Evolutionary conservation across 2,113 vertebrate species (phyloP).

Genomic region (Protomyctophum bolini): DNA sequence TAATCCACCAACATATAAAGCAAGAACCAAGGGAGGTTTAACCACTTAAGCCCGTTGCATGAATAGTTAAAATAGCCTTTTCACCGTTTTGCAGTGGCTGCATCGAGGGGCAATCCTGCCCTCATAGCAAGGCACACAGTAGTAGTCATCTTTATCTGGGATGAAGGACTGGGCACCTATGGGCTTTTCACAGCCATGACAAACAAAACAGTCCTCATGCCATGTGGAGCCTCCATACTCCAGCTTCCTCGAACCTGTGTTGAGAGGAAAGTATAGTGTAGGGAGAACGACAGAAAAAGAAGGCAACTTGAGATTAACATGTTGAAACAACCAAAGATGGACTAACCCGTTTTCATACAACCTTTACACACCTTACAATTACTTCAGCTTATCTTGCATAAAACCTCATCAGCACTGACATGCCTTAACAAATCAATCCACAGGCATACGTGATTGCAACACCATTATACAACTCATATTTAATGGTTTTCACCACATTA

Average conservation of each 20-base stretch:
- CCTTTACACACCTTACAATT: not conserved
- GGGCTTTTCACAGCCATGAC: constrained; percentile 90
- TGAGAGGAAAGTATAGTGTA: not conserved
- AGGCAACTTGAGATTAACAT: not conserved
- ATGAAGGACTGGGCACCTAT: constrained; percentile 91
- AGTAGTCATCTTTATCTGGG: constrained; percentile 88
- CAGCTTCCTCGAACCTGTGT: constrained; percentile 88
- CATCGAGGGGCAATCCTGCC: constrained; percentile 91
- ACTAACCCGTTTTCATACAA: constrained; percentile 22
- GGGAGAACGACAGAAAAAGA: not conserved
- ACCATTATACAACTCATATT: not conserved
- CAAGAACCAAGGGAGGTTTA: too few relatives aligned
- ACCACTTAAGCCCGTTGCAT: too few relatives aligned
- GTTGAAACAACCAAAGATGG: not conserved
- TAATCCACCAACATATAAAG: too few relatives aligned
- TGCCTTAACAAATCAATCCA: constrained; percentile 7
- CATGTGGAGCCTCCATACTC: constrained; percentile 89
- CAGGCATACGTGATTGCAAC: not conserved
- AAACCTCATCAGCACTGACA: constrained; percentile 6
- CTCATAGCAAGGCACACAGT: constrained; percentile 94
- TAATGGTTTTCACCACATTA: constrained; percentile 5
- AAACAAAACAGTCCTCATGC: constrained; percentile 94
- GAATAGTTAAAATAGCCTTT: not conserved
- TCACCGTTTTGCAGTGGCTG: constrained; percentile 92
- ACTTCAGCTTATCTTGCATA: constrained; percentile 17